Evolutionary conservation across 30 jellyfish, hydroid and myxozoan species (phyloP), one percentile per base, ranked within the genome.

Genomic region (Hydractinia symbiolongicarpus): DNA sequence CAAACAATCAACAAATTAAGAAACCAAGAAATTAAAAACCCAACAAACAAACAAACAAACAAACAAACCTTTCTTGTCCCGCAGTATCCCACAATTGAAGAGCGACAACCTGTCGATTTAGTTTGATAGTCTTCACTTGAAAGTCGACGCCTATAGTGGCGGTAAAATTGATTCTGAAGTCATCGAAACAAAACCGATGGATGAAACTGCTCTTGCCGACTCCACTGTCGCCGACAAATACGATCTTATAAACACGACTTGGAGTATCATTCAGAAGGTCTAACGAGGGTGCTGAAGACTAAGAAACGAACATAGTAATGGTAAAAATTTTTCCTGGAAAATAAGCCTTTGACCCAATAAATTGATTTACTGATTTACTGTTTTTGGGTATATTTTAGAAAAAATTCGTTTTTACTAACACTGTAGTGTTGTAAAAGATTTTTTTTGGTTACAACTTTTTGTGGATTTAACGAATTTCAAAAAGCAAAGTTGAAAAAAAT

Each of bases 1-100:
- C 7, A 9, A 5, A 15, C 50, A 9, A 15, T 7, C 9, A 5
- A 62, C 5, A n/a, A 57, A 57, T 9, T 9, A n/a, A 9, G 68
- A 57, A 57, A n/a, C n/a, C 2, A 11, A 11, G 69, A 13, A 58
- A 58, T 3, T 13, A 58, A 58, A 58, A 58, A 16, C 19, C 1
- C 1, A 58, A 16, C 19, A 16, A 58, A n/a, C n/a, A n/a, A 11
- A 16, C 69, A 16, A 58, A 57, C 13, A 57, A 16, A 11, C 17
- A 0, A 11, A 16, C 66, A 5, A 55, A 91, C 98, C 98, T 86
- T 77, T 91, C 98, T 69, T 91, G 98, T 7, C 98, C 98, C 58
- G 98, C 98, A 9, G 98, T 91, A 56, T 91, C 98, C 98, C 98
- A 91, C 49, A 91, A 66, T 72, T 91, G 98, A 61, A 91, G 79